Conservation (phyloP, 92 coral and sea anemone species). For the Plumapathes pennacea region DNA sequence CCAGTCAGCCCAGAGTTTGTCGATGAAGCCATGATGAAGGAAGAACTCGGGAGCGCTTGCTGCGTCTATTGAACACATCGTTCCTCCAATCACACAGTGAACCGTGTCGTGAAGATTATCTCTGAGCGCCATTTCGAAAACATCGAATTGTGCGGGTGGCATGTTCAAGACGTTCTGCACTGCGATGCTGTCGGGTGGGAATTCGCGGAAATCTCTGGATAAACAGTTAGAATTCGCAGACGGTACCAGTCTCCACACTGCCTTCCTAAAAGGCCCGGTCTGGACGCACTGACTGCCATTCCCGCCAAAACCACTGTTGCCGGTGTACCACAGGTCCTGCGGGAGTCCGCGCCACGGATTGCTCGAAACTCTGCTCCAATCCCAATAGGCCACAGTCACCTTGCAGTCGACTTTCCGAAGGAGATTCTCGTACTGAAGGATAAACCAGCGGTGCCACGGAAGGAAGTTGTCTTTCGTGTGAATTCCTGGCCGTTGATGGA, state of each 20-base stretch:
- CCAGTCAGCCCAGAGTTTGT: conserved; percentile 95
- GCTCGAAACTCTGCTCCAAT: conserved; percentile 42
- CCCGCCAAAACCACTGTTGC: conserved; percentile 82
- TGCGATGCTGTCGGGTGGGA: conserved; percentile 59
- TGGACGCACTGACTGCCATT: conserved; percentile 76
- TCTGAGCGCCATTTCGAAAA: conserved; percentile 67
- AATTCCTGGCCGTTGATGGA: conserved; percentile 10
- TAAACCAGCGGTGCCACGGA: conserved; percentile 67
- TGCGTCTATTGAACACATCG: conserved; percentile 75
- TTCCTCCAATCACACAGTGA: conserved; percentile 73
- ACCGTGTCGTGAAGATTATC: conserved; percentile 66
- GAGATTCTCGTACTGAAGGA: conserved; percentile 47
- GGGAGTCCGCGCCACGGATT: conserved; percentile 25
- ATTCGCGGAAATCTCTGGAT: conserved; percentile 46
- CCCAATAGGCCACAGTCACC: conserved; percentile 58
- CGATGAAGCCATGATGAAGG: conserved; percentile 83
- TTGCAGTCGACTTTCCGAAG: conserved; percentile 43
- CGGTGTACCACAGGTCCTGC: conserved; percentile 70
- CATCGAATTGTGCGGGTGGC: conserved; percentile 18
- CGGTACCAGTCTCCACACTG: conserved; percentile 57
- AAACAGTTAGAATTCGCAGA: conserved; percentile 63
- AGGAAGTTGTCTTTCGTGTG: conserved; percentile 29
- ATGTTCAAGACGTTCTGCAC: conserved; percentile 34
- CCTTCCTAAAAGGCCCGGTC: conserved; percentile 84
- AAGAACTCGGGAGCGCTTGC: conserved; percentile 90